Percentiles rank a stretch among this genome's conserved stretches.
These are phyloP conservation scores for Vireo altiloquus DNA, from an alignment of 2,113 vertebrate species.

Conservation along the genomic window DNA sequence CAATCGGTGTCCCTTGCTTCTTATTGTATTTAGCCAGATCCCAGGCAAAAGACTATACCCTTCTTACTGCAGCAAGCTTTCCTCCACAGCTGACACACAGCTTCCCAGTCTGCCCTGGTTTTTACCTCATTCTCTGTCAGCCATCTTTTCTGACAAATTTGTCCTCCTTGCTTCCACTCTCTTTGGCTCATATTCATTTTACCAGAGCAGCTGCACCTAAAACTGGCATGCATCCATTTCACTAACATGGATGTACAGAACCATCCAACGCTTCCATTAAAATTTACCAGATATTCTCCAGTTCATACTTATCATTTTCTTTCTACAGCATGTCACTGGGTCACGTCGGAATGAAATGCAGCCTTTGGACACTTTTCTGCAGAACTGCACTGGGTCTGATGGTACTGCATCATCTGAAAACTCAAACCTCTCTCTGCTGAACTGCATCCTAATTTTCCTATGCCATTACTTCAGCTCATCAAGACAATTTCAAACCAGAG, in stretches of 20 bases:
- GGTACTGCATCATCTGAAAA: neutral
- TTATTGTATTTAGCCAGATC: neutral
- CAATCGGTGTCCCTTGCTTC: neutral
- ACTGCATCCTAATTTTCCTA: neutral
- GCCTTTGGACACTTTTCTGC: neutral
- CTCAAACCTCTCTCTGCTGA: neutral
- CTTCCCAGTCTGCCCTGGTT: neutral
- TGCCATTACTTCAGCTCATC: neutral
- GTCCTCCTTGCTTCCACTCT: neutral
- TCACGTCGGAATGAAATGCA: neutral
- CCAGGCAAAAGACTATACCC: neutral
- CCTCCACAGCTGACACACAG: neutral
- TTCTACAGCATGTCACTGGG: neutral
- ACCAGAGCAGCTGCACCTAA: neutral
- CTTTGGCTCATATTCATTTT: neutral
- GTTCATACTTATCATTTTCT: neutral
- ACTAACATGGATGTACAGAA: neutral
- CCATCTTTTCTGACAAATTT: neutral
- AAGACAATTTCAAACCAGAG: neutral
- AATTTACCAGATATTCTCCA: neutral
- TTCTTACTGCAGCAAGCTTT: neutral
- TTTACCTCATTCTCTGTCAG: neutral
- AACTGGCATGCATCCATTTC: neutral
- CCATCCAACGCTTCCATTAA: neutral
- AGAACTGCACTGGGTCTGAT: neutral